Percentiles rank a stretch among this genome's conserved stretches.
These are phyloP conservation scores for Monochamus alternatus DNA, from an alignment of 2,888 invertebrate species.

Conservation along the genomic window DNA sequence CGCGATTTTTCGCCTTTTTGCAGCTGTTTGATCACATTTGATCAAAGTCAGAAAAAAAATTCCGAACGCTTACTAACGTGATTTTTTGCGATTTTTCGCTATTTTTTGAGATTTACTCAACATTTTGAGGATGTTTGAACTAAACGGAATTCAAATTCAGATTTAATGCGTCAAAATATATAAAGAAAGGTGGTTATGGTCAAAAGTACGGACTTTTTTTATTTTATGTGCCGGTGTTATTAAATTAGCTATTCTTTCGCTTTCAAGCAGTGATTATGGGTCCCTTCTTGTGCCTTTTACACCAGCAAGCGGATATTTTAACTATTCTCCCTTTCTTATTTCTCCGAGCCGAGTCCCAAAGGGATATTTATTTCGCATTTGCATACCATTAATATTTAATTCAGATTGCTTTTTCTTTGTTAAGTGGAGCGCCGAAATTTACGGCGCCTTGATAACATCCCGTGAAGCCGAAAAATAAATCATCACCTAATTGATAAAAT, in stretches of 20 bases:
- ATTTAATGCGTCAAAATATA: background rate
- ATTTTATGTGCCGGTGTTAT: background rate
- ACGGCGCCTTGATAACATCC: background rate
- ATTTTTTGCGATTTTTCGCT: too few relatives aligned
- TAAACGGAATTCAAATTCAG: too few relatives aligned
- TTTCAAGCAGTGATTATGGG: too few relatives aligned
- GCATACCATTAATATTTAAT: slow-evolving; percentile 6
- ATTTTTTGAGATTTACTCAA: too few relatives aligned
- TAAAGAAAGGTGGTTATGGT: background rate
- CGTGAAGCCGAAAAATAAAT: slow-evolving; percentile 1
- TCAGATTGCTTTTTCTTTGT: background rate
- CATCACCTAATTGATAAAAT: slow-evolving; percentile 1
- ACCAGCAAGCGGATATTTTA: background rate
- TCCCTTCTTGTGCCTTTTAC: too few relatives aligned
- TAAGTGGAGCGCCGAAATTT: background rate
- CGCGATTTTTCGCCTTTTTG: too few relatives aligned
- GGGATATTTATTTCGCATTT: slow-evolving; percentile 1
- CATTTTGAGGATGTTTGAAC: too few relatives aligned
- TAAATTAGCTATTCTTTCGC: background rate
- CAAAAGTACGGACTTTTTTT: too few relatives aligned
- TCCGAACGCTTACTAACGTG: too few relatives aligned
- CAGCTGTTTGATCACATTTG: too few relatives aligned
- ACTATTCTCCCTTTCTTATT: background rate
- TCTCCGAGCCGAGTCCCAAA: background rate
- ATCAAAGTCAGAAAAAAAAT: too few relatives aligned